A percentile compares a stretch with the other conserved stretches of the same genome.
Evolutionary conservation across 2,113 vertebrate species (phyloP).

Genomic region (Ictalurus furcatus): DNA sequence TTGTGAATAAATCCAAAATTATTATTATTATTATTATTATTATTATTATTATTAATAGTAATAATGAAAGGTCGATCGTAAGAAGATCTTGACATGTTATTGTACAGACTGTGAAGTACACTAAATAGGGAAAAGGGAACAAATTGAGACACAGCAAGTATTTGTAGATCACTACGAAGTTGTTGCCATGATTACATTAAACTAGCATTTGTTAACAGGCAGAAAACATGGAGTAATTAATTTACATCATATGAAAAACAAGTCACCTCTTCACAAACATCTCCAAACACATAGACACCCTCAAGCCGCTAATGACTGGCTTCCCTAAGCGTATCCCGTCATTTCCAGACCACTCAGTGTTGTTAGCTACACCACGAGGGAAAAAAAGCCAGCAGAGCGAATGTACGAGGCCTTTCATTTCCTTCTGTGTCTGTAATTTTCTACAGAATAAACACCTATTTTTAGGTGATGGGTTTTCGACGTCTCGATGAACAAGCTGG

Average conservation of each 20-base stretch:
- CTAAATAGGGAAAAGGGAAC: not conserved
- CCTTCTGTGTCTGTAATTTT: slow-evolving; percentile 51
- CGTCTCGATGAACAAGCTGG: not conserved
- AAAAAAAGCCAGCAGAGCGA: slow-evolving; percentile 10
- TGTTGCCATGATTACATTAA: not conserved
- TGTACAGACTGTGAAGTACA: not conserved
- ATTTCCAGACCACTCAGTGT: slow-evolving; percentile 15
- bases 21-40: no score
- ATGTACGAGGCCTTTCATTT: slow-evolving; percentile 47
- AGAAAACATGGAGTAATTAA: not conserved
- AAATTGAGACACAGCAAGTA: not conserved
- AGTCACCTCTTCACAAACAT: no score
- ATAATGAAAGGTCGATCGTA: not conserved
- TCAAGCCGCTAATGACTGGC: no score
- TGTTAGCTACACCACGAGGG: not conserved
- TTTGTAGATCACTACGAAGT: not conserved
- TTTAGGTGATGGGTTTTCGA: slow-evolving; percentile 28
- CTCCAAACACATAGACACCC: no score
- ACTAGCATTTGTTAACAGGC: not conserved
- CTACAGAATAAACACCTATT: slow-evolving; percentile 39
- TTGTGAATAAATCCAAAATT: no score
- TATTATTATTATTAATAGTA: not conserved
- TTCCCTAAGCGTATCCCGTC: not conserved
- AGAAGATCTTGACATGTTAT: no score
- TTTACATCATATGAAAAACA: not conserved